These are phyloP conservation scores for Dysidea cf. avara DNA, from an alignment of 37 sponge, comb jelly and placozoan species.

Conservation along the genomic window DNA sequence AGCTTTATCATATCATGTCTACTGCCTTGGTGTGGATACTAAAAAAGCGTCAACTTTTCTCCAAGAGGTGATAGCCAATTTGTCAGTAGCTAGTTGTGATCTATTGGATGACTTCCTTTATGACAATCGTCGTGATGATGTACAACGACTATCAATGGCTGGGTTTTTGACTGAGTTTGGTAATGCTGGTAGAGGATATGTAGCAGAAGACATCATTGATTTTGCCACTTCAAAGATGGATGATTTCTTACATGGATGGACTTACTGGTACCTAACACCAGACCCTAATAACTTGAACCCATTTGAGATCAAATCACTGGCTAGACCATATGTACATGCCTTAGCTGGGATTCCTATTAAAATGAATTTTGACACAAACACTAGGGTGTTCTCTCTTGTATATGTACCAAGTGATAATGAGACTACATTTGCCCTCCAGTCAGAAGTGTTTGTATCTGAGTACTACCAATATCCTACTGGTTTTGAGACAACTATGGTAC, in stretches of 20 bases:
- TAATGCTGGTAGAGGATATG: constrained; percentile 24
- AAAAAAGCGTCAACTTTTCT: constrained; percentile 18
- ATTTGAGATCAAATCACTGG: constrained; percentile 11
- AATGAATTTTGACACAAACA: not conserved
- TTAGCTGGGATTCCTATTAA: constrained; percentile 13
- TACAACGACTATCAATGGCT: constrained; percentile 17
- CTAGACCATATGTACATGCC: constrained; percentile 33
- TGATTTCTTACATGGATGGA: constrained; percentile 56
- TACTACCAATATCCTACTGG: constrained; percentile 7
- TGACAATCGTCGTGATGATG: constrained; percentile 32
- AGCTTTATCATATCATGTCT: constrained; percentile 54
- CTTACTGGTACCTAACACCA: constrained; percentile 58
- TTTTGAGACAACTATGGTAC: not conserved
- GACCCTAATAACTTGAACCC: constrained; percentile 34
- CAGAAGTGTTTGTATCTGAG: constrained; percentile 17
- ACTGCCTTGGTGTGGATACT: constrained; percentile 39
- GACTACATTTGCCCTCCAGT: constrained; percentile 1
- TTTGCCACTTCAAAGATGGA: constrained; percentile 52
- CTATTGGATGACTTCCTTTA: constrained; percentile 30
- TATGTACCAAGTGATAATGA: constrained; percentile 24
- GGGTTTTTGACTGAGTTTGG: constrained; percentile 72
- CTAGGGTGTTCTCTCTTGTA: not conserved
- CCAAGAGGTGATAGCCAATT: constrained; percentile 7
- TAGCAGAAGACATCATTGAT: constrained; percentile 31
- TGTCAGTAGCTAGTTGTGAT: constrained; percentile 27